Conservation (phyloP, 30 jellyfish, hydroid and myxozoan species). For the Aurelia aurita complex sp. Pacific region DNA sequence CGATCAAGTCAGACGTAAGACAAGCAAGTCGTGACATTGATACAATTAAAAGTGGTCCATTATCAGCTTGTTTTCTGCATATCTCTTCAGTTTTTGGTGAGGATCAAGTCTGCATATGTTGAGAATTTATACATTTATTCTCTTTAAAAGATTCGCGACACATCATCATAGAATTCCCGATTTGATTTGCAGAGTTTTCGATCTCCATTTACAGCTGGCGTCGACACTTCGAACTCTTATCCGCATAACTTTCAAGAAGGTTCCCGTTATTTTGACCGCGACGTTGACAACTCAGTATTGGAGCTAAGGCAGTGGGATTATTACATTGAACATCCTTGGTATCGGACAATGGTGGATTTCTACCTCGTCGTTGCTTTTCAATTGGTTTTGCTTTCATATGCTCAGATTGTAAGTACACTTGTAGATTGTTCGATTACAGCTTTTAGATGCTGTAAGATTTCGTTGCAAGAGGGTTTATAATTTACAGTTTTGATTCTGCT, state of each 20-base stretch:
- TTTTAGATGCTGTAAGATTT: too few relatives aligned
- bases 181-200: constrained; percentile 14
- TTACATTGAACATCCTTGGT: too few relatives aligned
- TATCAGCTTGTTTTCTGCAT: constrained; percentile 28
- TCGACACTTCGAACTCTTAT: background rate
- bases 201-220: background rate
- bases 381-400: too few relatives aligned
- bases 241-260: constrained; percentile 1
- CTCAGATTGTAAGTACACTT: too few relatives aligned
- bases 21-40: constrained; percentile 39
- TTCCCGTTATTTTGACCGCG: background rate
- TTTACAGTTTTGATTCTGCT: too few relatives aligned
- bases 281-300: background rate
- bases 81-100: constrained; percentile 24
- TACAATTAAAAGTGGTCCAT: constrained; percentile 17
- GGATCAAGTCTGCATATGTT: constrained; percentile 47
- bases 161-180: background rate
- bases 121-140: constrained; percentile 23
- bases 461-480: too few relatives aligned
- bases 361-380: too few relatives aligned
- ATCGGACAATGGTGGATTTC: too few relatives aligned
- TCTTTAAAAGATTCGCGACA: background rate
- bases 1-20: constrained; percentile 32
- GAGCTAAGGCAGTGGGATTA: too few relatives aligned
- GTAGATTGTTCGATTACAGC: too few relatives aligned